phyloP scores from a whole-genome alignment of 2,888 invertebrate species.

The Lithophane semibrunnea region DNA sequence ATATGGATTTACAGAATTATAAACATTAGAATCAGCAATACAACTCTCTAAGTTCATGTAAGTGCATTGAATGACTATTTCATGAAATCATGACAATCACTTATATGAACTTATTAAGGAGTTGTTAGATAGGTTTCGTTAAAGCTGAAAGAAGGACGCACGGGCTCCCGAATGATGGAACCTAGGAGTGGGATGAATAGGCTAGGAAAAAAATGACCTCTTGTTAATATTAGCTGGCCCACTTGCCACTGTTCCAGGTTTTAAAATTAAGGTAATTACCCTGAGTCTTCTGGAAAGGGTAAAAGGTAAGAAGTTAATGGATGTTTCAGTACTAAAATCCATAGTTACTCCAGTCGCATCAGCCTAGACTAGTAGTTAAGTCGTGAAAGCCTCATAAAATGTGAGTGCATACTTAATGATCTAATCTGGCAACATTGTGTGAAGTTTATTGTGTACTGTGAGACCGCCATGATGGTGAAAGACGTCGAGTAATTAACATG shows the following conservation, averaged over 20 bases:
- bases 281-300: background rate
- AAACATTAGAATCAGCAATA: too few relatives aligned
- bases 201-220: background rate
- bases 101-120: too few relatives aligned
- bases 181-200: background rate
- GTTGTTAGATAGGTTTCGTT: background rate
- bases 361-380: slow-evolving; percentile 11
- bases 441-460: slow-evolving; percentile 42
- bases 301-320: background rate
- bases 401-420: slow-evolving; percentile 32
- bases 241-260: background rate
- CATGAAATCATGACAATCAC: too few relatives aligned
- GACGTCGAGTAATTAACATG: slow-evolving; percentile 43
- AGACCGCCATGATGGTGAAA: slow-evolving; percentile 20
- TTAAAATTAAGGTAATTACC: background rate
- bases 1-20: too few relatives aligned
- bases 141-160: background rate
- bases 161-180: background rate
- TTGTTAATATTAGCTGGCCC: background rate
- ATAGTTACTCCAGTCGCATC: background rate
- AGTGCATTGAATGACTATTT: too few relatives aligned
- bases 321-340: background rate
- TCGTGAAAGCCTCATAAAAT: slow-evolving; percentile 50
- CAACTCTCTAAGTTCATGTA: too few relatives aligned
- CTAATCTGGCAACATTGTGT: slow-evolving; percentile 51